Percentiles rank a stretch among this genome's conserved stretches.
Evolutionary conservation across 2,113 vertebrate genomes (phyloP).

Genomic region (Pyrgilauda ruficollis): DNA sequence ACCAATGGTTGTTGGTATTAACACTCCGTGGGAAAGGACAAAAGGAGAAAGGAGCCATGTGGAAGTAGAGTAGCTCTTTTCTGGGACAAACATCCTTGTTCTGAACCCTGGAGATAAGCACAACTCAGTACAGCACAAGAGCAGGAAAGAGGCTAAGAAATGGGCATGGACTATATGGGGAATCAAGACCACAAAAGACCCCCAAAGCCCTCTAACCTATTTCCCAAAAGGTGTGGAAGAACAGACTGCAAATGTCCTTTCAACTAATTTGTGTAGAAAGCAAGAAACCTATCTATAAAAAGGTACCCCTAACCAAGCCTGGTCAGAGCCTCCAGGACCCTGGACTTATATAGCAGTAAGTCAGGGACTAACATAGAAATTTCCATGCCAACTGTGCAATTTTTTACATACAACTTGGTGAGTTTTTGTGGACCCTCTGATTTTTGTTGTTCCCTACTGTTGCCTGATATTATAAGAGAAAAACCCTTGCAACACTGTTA

Average conservation of each 20-base stretch:
- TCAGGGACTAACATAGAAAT: not conserved
- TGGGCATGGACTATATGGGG: not conserved
- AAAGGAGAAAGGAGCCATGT: not conserved
- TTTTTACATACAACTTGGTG: not conserved
- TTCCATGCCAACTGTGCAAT: not conserved
- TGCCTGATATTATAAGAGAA: not conserved
- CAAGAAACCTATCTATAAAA: not conserved
- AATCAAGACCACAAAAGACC: not conserved
- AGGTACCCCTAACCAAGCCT: not conserved
- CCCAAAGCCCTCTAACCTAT: not conserved
- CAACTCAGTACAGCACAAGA: not conserved
- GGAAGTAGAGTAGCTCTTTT: not conserved
- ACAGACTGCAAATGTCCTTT: not conserved
- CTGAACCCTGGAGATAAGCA: not conserved
- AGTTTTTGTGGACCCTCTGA: not conserved
- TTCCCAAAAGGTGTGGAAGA: not conserved
- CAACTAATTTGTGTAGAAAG: not conserved
- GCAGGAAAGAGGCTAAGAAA: not conserved
- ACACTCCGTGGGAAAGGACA: not conserved
- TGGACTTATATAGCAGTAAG: not conserved
- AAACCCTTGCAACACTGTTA: not conserved
- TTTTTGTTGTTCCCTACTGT: not conserved
- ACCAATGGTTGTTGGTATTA: not conserved
- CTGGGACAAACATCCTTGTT: not conserved
- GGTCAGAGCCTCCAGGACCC: not conserved